These are phyloP conservation scores for Rhabdornis inornatus DNA, from an alignment of 2,113 vertebrate genomes.

Conservation along the genomic window DNA sequence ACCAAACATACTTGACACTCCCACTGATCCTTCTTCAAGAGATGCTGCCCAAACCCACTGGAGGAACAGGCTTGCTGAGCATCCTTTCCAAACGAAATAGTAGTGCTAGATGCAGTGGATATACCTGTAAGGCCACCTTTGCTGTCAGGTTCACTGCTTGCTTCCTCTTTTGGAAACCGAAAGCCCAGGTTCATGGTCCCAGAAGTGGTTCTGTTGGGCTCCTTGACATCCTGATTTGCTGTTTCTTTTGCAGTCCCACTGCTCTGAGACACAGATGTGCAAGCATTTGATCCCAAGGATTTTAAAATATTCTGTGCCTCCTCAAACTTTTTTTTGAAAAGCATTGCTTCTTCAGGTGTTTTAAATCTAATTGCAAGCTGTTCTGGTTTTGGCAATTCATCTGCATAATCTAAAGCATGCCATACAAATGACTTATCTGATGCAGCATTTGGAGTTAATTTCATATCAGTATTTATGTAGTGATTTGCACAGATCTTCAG, in stretches of 20 bases:
- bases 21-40: constrained; percentile 83
- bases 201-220: constrained; percentile 41
- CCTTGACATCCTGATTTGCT: constrained; percentile 33
- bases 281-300: constrained; percentile 35
- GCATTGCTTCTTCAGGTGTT: constrained; percentile 89
- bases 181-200: constrained; percentile 69
- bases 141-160: constrained; percentile 51
- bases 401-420: constrained; percentile 95
- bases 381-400: constrained; percentile 89
- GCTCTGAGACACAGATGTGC: neutral
- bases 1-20: constrained; percentile 78
- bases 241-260: constrained; percentile 43
- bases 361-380: constrained; percentile 97
- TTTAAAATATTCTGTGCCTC: constrained; percentile 82
- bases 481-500: constrained; percentile 98
- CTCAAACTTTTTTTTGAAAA: constrained; percentile 93
- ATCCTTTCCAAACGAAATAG: constrained; percentile 75
- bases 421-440: constrained; percentile 97
- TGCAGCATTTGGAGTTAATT: constrained; percentile 85
- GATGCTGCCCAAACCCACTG: constrained; percentile 69
- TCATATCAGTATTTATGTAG: constrained; percentile 92
- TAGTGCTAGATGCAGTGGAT: neutral
- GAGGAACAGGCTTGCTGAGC: constrained; percentile 23
- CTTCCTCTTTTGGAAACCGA: constrained; percentile 79
- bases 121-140: neutral